These are phyloP conservation scores for Trachemys scripta DNA, from an alignment of 2,113 vertebrate species.

Conservation along the genomic window DNA sequence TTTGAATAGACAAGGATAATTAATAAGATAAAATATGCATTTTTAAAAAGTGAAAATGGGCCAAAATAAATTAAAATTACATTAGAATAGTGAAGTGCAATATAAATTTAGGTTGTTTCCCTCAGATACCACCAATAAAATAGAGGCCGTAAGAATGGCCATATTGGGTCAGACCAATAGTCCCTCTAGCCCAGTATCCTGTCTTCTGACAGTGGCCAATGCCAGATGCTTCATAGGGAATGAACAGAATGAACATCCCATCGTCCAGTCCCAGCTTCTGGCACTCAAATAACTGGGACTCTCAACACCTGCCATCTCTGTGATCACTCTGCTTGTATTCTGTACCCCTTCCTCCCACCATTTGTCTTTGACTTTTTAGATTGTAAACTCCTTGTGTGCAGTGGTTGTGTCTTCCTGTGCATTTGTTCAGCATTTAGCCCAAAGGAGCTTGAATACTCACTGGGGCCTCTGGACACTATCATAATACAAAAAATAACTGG, in stretches of 20 bases:
- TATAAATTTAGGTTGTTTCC: no score
- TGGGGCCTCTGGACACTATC: neutral
- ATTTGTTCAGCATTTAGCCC: neutral
- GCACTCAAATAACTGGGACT: neutral
- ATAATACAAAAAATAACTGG: neutral
- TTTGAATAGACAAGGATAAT: neutral
- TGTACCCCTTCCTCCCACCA: neutral
- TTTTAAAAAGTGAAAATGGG: neutral
- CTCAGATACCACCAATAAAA: no score
- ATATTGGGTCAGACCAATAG: no score
- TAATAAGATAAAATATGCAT: neutral
- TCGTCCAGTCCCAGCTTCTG: no score
- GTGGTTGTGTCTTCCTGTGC: neutral
- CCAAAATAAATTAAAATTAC: neutral
- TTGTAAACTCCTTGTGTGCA: neutral
- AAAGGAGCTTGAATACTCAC: neutral
- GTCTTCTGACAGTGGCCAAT: neutral
- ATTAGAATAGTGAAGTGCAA: no score
- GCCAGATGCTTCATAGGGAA: neutral
- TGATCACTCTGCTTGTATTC: neutral
- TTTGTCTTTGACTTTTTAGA: no score
- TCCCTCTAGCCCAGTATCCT: no score
- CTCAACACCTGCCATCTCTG: neutral
- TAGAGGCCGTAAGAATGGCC: no score
- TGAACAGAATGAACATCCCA: no score